Evolutionary conservation across 2,797 vertebrate genomes (phyloP), one percentile per base, ranked within the genome.

Genomic region (Siniperca scherzeri): DNA sequence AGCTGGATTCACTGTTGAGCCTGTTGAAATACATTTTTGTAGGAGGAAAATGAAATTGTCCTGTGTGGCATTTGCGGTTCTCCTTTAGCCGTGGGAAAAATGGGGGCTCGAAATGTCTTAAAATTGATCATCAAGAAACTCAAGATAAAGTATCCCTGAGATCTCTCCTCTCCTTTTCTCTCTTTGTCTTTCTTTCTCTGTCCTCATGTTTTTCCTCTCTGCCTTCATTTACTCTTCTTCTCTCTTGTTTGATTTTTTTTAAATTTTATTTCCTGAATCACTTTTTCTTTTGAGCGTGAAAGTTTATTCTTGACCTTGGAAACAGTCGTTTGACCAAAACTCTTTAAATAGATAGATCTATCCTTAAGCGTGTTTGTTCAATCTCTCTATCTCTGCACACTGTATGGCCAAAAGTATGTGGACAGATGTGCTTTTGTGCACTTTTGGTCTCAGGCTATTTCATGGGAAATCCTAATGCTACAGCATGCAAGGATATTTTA

Each of bases 1-100:
- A 82, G 55, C 79, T 77, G 38, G 65, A 83, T 82, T 70, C 14
- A 81, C 75, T 70, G 36, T 38, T n/a, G 46, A 84, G 74, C 56
- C 77, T 78, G 80, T 10, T 87, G 27, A 46, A 19, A 73, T 61
- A 6, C 2, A 25, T 30, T 40, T 44, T 40, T 21, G 13, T n/a
- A 42, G 50, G 27, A n/a, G 13, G 30, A 40, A 44, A 11, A 2
- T 55, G 19, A 62, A 25, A 36, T 22, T 16, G 44, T 6, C n/a
- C 61, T 44, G 38, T 50, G 64, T 57, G 60, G 19, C 52, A 22
- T 50, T 42, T 27, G 22, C 40, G 21, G 61, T 68, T 44, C 19
- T 53, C 13, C 61, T 52, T 59, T 65, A 56, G 40, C 30, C 6
- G 1, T 8, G n/a, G 61, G 62, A 6, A 2, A 19, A 53, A 38